Evolutionary conservation across 2,888 invertebrate species (phyloP), one percentile per base, ranked within the genome.

Genomic region (Diaperis boleti): DNA sequence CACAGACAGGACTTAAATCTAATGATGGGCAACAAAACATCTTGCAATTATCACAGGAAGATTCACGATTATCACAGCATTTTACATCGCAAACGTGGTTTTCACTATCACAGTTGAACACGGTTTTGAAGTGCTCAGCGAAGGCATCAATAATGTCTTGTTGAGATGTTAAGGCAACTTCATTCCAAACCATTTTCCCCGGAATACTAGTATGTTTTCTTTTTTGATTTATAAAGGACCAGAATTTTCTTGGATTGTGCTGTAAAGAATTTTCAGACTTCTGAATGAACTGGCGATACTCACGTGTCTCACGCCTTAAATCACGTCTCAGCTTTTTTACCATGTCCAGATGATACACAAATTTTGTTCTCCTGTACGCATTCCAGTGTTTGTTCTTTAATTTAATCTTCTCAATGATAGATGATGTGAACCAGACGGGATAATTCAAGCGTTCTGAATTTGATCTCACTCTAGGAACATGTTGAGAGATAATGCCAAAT

Each of bases 11-110:
- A 17, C 17, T 41, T 3, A 41, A 17, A 10, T 41, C 14, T 14
- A 41, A 41, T 15, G 41, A 41, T 17, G 10, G 15, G 17, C 41
- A 41, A 14, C 39, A 39, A 13, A 11, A 39, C 8, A 14, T 39
- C 2, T 14, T 15, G 14, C 41, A 41, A 15, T 13, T 17, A 15
- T 41, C 10, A 41, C 41, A 41, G 14, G 41, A 41, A 1, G 14
- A 17, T 17, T 22, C 22, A 22, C 4, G 7, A 4, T 3, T 22
- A 22, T 22, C 22, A 22, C 22, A 22, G 22, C 22, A 22, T 22
- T 22, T 22, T 5, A 22, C 7, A 22, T 7, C 7, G 7, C 22
- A 22, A 22, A 22, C 7, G 7, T 22, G 22, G 22, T 22, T 22
- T 3, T 22, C 22, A 22, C 7, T 22, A 22, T 22, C 22, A 22